phyloP scores from a whole-genome alignment of 2,113 vertebrate genomes.

The Cheilinus undulatus region DNA sequence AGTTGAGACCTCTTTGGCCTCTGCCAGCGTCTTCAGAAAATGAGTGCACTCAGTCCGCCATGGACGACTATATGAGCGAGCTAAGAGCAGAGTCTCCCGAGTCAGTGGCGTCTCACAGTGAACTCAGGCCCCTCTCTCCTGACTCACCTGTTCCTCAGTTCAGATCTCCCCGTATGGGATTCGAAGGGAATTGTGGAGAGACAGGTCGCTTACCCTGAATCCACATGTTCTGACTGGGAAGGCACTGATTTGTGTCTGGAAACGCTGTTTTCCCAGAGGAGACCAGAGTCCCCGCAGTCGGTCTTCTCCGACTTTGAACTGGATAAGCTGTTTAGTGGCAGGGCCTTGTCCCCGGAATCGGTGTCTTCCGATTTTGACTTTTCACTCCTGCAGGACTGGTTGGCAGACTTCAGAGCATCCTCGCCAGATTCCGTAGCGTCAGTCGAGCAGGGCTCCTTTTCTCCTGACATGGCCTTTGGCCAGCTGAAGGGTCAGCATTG shows the following conservation, averaged over 20 bases:
- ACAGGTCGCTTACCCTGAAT: conserved; percentile 18
- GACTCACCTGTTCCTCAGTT: conserved; percentile 33
- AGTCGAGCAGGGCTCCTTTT: not conserved
- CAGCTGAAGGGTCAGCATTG: not conserved
- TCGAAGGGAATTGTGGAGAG: not conserved
- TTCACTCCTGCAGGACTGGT: not conserved
- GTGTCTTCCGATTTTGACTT: conserved; percentile 7
- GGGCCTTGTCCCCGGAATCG: not conserved
- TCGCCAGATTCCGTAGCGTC: conserved; percentile 14
- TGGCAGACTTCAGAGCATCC: conserved; percentile 1
- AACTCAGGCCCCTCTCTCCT: conserved; percentile 10
- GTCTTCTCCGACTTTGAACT: conserved; percentile 2
- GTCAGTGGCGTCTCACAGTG: no score
- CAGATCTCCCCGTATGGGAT: not conserved
- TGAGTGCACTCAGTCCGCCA: no score
- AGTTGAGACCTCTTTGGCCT: no score
- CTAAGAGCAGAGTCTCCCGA: no score
- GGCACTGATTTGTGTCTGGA: conserved; percentile 15
- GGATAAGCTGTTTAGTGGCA: not conserved
- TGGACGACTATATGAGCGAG: no score
- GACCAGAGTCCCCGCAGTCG: conserved; percentile 32
- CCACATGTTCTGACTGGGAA: conserved; percentile 11
- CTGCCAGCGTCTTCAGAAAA: no score
- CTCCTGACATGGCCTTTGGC: not conserved
- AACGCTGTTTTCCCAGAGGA: conserved; percentile 4